Conservation (phyloP, 2,797 vertebrate species). For the Thalassophryne amazonica region DNA sequence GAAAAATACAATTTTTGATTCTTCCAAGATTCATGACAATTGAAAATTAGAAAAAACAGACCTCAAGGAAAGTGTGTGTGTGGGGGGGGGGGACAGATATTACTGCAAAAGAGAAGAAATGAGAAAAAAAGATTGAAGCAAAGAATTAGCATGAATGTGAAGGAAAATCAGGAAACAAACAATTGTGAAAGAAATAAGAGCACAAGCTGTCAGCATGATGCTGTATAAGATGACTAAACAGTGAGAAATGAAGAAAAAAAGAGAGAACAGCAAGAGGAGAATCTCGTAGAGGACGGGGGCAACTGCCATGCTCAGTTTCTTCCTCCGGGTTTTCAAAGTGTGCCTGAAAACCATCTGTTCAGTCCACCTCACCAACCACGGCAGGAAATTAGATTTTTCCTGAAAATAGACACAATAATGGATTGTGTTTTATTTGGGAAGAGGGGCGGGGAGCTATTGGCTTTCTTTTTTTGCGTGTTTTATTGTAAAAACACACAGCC, state of each 20-base stretch:
- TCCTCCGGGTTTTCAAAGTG: conserved; percentile 28
- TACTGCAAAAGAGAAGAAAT: background rate
- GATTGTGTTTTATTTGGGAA: too few species aligned
- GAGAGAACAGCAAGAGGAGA: background rate
- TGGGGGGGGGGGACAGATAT: background rate
- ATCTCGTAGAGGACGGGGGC: background rate
- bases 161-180: background rate
- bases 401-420: too few species aligned
- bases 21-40: too few species aligned
- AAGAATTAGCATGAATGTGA: too few species aligned
- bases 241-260: background rate
- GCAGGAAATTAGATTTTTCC: too few species aligned
- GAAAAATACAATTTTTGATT: too few species aligned
- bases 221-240: background rate
- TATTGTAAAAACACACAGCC: too few species aligned
- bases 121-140: background rate
- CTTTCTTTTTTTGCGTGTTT: too few species aligned
- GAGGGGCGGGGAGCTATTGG: too few species aligned
- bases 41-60: too few species aligned
- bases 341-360: conserved; percentile 46
- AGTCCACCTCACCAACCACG: background rate
- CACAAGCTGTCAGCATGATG: background rate
- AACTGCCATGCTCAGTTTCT: conserved; percentile 21
- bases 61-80: background rate
- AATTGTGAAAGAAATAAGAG: background rate